Evolutionary conservation across 2,888 invertebrate species (phyloP).

Genomic region (Acanthoscelides obtectus): DNA sequence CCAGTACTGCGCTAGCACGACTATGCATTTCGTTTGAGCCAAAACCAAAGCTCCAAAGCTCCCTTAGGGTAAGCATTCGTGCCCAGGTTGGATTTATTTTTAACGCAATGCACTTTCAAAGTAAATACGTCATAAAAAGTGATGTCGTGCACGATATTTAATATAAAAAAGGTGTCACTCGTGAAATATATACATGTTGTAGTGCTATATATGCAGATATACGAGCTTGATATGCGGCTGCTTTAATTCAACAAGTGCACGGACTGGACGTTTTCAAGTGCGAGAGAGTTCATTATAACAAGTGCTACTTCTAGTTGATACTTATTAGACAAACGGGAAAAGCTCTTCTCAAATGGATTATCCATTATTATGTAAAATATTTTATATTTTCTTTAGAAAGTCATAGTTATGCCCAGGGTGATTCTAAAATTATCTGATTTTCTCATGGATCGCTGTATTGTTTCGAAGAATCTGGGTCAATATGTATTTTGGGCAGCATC

Average conservation of each 20-base stretch:
- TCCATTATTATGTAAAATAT: too few species aligned
- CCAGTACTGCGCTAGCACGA: not conserved
- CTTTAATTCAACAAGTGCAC: not conserved
- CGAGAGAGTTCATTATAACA: not conserved
- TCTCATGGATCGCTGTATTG: too few species aligned
- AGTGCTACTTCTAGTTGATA: not conserved
- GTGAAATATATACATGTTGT: not conserved
- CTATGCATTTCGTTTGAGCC: not conserved
- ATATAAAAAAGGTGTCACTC: not conserved
- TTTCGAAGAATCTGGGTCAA: too few species aligned
- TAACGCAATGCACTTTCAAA: not conserved
- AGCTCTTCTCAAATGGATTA: too few species aligned
- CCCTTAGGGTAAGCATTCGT: not conserved
- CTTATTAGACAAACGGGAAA: too few species aligned
- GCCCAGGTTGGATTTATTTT: not conserved
- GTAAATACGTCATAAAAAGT: not conserved
- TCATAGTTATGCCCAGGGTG: too few species aligned
- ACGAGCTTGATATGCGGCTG: not conserved
- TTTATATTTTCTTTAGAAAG: too few species aligned
- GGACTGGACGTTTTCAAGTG: not conserved
- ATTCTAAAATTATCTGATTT: too few species aligned
- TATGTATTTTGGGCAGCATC: too few species aligned
- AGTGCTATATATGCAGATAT: not conserved
- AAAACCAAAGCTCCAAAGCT: not conserved
- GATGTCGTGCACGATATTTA: not conserved